Evolutionary conservation across 2,888 invertebrate genomes (phyloP), one percentile per base, ranked within the genome.

Genomic region (Sinohyriopsis cumingii): DNA sequence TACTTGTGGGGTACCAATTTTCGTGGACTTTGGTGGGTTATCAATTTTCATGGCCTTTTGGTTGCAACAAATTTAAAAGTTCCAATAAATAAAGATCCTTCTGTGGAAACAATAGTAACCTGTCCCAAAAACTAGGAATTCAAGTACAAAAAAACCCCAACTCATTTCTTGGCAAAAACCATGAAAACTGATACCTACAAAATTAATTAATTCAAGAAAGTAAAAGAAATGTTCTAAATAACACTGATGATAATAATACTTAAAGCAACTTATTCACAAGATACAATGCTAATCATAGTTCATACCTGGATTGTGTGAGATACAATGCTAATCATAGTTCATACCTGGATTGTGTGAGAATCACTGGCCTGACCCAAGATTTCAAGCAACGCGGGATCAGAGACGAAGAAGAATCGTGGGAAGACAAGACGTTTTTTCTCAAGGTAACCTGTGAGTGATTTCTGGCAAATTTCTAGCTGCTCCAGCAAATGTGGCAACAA

Each of bases 401-500:
- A 90, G 64, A 90, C 90, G 71, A 90, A 90, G 85, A 90, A 90
- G 84, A 90, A 90, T 69, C 90, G 75, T 12, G 89, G 89, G 81
- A 90, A 90, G 55, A 90, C 80, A 20, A 90, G 83, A 69, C 90
- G 83, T 80, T 90, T 90, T 84, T 90, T 90, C 83, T 90, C 90
- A 57, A 90, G 85, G 80, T 90, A 90, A 81, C 98, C 98, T 83
- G 97, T 97, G 4, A 98, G 92, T 25, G 97, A 98, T 90, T 98
- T 98, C 91, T 98, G 98, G 88, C 98, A 98, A 20, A 98, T 92
- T 89, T 98, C 98, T 67, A 98, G 91, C 89, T 98, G 98, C 89
- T 98, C 98, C 90, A 98, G 96, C 22, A 98, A 91, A 91, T 98
- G 97, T 0, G 98, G 98, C 53, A 98, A 90, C 28, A 98, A 92